Percentiles rank a stretch among this genome's conserved stretches.
These are phyloP conservation scores for Drosophila vallismaia DNA, from an alignment of 2,888 invertebrate genomes.

Conservation along the genomic window DNA sequence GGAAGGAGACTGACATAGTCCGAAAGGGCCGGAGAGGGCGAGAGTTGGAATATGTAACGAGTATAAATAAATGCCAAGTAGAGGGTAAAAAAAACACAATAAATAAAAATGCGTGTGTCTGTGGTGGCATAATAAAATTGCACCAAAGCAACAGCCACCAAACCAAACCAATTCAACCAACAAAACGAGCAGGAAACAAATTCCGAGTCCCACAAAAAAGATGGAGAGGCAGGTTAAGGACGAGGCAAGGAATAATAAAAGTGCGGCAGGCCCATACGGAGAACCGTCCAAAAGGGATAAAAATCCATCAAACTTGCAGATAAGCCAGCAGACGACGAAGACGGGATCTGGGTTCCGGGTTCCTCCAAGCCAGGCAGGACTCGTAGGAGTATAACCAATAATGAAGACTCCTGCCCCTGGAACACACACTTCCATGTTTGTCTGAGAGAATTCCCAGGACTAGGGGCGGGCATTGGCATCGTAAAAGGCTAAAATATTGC, in stretches of 20 bases:
- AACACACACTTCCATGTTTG: background rate
- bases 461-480: conserved; percentile 53
- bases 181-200: conserved; percentile 39
- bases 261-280: conserved; percentile 26
- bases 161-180: conserved; percentile 11
- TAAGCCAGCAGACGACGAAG: conserved; percentile 65
- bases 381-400: conserved; percentile 17
- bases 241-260: conserved; percentile 40
- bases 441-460: conserved; percentile 12
- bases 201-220: conserved; percentile 17
- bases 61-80: conserved; percentile 69
- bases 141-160: conserved; percentile 26
- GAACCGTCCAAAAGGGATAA: conserved; percentile 64
- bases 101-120: conserved; percentile 71
- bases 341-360: conserved; percentile 46
- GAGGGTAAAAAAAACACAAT: conserved; percentile 46
- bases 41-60: conserved; percentile 50
- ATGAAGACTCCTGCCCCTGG: conserved; percentile 6
- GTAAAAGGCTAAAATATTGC: conserved; percentile 65
- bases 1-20: conserved; percentile 9
- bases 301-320: conserved; percentile 79
- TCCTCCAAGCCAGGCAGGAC: conserved; percentile 14
- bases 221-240: conserved; percentile 15
- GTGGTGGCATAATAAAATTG: conserved; percentile 68
- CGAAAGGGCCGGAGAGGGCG: conserved; percentile 10